Percentiles rank a stretch among this genome's conserved stretches.
These are phyloP conservation scores for Myiagra hebetior DNA, from an alignment of 2,113 vertebrate genomes.

Conservation along the genomic window DNA sequence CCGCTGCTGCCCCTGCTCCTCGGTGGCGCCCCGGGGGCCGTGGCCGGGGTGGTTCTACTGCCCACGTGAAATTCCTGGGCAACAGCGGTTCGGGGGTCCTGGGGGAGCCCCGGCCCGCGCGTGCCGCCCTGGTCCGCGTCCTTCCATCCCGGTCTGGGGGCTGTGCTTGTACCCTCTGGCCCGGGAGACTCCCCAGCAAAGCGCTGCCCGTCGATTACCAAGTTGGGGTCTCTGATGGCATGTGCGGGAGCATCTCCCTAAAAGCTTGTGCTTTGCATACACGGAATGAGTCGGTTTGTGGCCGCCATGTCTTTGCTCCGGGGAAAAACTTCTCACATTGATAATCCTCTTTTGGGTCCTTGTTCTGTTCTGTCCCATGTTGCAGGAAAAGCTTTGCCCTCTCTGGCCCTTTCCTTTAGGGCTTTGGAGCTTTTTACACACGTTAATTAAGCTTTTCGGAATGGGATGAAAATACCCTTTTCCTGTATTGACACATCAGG, in stretches of 20 bases:
- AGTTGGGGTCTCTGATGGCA: not conserved
- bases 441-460: not conserved
- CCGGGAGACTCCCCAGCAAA: not conserved
- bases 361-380: accelerated
- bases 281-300: not conserved
- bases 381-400: not conserved
- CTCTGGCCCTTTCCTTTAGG: not conserved
- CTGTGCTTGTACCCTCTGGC: not conserved
- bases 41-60: not conserved
- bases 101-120: not conserved
- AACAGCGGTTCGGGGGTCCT: not conserved
- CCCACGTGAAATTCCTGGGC: not conserved
- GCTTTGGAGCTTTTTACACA: not conserved
- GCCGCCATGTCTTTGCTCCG: not conserved
- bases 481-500: not conserved
- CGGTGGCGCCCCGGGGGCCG: not conserved
- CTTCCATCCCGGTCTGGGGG: not conserved
- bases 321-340: not conserved
- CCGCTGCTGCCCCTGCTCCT: not conserved
- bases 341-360: not conserved
- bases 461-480: not conserved
- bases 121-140: not conserved
- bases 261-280: not conserved
- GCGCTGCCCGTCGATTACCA: accelerated
- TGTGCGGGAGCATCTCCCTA: not conserved